Percentiles rank a stretch among this genome's conserved stretches.
Conservation (phyloP, 2,113 vertebrate species). For the Ctenodactylus gundi region DNA sequence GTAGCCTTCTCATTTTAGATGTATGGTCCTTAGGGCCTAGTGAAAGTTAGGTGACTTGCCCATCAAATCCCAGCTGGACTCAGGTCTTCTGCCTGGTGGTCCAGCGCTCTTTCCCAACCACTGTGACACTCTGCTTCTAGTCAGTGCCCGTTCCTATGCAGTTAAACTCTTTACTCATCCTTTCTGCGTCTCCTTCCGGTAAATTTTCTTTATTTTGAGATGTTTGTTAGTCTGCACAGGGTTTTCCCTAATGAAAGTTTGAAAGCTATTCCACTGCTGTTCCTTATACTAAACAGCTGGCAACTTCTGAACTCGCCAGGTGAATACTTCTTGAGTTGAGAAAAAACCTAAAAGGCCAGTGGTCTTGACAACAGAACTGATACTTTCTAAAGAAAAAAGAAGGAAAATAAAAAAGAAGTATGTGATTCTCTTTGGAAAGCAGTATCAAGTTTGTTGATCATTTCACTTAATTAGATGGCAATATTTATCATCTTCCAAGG, state of each 20-base stretch:
- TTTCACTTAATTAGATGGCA: neutral
- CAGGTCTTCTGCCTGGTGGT: conserved; percentile 21
- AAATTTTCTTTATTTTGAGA: neutral
- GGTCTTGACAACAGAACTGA: neutral
- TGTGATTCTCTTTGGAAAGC: neutral
- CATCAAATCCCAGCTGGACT: conserved; percentile 2
- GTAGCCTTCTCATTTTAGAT: neutral
- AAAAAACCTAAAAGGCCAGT: neutral
- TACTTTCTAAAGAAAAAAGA: neutral
- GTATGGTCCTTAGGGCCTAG: neutral
- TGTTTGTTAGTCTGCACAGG: neutral
- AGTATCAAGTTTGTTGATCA: neutral
- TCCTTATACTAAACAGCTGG: neutral
- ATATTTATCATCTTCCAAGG: neutral
- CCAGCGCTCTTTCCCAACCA: conserved; percentile 59
- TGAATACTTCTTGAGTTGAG: conserved; percentile 9
- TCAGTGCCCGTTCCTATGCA: neutral
- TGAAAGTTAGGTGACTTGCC: conserved; percentile 64
- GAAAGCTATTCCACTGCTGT: neutral
- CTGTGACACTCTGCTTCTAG: neutral
- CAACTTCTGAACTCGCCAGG: neutral
- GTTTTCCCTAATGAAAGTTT: neutral
- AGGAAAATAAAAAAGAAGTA: neutral
- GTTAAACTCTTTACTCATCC: neutral
- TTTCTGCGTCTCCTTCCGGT: neutral